A percentile compares a stretch with the other conserved stretches of the same genome.
phyloP scores from a whole-genome alignment of 2,113 vertebrate species.

The Murina feae region DNA sequence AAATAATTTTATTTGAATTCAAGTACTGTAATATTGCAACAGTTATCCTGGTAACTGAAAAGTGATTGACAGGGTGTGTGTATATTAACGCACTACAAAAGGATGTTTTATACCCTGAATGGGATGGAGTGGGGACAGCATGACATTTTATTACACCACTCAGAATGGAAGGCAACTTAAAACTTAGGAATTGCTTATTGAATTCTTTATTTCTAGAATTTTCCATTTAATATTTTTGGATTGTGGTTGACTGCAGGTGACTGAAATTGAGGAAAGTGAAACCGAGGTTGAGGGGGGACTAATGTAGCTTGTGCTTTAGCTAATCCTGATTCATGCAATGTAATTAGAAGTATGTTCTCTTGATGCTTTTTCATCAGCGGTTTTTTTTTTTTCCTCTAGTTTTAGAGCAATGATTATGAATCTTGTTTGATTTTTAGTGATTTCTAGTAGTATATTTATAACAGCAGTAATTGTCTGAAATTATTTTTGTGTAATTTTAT shows the following conservation, averaged over 20 bases:
- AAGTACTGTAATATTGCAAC: neutral
- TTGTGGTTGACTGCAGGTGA: neutral
- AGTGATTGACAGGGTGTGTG: neutral
- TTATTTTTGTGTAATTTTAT: constrained; percentile 1
- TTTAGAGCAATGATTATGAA: neutral
- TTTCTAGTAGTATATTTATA: neutral
- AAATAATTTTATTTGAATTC: neutral
- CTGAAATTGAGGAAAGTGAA: neutral
- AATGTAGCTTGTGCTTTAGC: neutral
- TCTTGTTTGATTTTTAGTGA: constrained; percentile 13
- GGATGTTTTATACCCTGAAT: neutral
- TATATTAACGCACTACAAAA: neutral
- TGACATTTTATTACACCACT: neutral
- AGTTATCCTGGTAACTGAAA: neutral
- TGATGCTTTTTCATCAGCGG: neutral
- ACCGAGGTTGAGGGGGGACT: neutral
- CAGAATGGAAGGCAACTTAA: neutral
- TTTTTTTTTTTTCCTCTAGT: neutral
- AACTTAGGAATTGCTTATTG: neutral
- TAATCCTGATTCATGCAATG: neutral
- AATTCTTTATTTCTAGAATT: neutral
- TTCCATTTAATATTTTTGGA: neutral
- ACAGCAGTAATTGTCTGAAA: neutral
- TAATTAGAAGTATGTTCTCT: neutral
- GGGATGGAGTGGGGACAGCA: neutral